Percentiles rank a stretch among this genome's conserved stretches.
These are phyloP conservation scores for Manis javanica DNA, from an alignment of 2,797 vertebrate species.

Conservation along the genomic window DNA sequence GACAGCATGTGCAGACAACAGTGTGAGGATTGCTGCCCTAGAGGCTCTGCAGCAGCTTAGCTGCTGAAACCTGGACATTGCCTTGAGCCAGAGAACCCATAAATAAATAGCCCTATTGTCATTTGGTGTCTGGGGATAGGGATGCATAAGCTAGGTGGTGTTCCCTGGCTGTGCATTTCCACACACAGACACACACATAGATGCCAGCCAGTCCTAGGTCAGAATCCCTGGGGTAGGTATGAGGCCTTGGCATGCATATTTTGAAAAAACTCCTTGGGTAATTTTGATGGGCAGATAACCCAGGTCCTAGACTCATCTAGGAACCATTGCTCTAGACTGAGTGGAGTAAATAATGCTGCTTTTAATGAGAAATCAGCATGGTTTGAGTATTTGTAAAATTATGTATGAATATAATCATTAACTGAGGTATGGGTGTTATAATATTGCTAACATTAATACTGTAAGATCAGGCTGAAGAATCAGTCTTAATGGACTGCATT, in stretches of 20 bases:
- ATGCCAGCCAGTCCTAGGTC: background rate
- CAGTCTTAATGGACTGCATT: background rate
- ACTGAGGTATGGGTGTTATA: background rate
- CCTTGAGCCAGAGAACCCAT: background rate
- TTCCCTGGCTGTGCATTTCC: background rate
- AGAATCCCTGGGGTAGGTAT: background rate
- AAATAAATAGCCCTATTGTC: background rate
- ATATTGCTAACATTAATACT: background rate
- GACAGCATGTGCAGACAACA: background rate
- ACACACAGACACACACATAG: no score
- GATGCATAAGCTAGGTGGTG: background rate
- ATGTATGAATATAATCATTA: background rate
- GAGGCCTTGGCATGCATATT: background rate
- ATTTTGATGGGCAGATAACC: background rate
- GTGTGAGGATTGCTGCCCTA: background rate
- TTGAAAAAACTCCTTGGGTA: background rate
- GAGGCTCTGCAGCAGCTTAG: background rate
- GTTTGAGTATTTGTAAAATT: background rate
- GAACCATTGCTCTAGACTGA: background rate
- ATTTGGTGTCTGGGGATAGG: background rate
- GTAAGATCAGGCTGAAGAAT: background rate
- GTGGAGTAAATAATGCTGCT: background rate
- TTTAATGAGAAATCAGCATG: constrained; percentile 26
- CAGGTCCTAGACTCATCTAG: background rate
- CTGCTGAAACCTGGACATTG: background rate